phyloP scores from a whole-genome alignment of 2,888 invertebrate species.

The Lasioglossum oenotherae region DNA sequence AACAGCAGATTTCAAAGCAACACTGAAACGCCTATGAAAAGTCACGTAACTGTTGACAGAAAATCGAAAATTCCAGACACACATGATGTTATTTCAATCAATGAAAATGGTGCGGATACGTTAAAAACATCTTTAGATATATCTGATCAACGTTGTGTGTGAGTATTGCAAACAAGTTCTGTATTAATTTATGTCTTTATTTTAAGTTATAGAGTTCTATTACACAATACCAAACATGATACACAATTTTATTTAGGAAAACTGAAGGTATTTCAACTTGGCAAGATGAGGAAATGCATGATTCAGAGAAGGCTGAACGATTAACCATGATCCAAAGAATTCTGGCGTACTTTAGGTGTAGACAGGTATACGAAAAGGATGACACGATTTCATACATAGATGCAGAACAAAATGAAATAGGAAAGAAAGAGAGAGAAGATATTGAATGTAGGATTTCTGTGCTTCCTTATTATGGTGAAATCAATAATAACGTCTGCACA shows the following conservation, averaged over 20 bases:
- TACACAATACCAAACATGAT: not conserved
- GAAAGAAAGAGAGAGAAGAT: not conserved
- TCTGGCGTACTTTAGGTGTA: not conserved
- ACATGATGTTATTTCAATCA: not conserved
- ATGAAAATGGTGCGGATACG: not conserved
- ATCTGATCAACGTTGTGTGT: not conserved
- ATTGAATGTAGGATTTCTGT: slow-evolving; percentile 67
- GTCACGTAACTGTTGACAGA: not conserved
- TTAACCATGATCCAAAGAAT: not conserved
- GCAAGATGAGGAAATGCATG: not conserved
- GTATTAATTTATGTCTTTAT: not conserved
- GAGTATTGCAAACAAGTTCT: not conserved
- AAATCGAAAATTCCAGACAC: not conserved
- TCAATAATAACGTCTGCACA: slow-evolving; percentile 52
- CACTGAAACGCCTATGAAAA: slow-evolving; percentile 25
- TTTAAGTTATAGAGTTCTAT: not conserved
- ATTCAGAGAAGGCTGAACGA: not conserved
- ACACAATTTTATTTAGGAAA: slow-evolving; percentile 7
- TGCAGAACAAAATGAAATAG: not conserved
- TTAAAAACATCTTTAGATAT: not conserved
- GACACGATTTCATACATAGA: not conserved
- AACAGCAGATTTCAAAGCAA: not conserved
- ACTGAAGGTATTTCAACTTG: not conserved
- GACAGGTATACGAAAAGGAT: no score
- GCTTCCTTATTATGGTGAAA: slow-evolving; percentile 72